phyloP scores from a whole-genome alignment of 2,797 vertebrate genomes.

The Neopelma chrysocephalum region DNA sequence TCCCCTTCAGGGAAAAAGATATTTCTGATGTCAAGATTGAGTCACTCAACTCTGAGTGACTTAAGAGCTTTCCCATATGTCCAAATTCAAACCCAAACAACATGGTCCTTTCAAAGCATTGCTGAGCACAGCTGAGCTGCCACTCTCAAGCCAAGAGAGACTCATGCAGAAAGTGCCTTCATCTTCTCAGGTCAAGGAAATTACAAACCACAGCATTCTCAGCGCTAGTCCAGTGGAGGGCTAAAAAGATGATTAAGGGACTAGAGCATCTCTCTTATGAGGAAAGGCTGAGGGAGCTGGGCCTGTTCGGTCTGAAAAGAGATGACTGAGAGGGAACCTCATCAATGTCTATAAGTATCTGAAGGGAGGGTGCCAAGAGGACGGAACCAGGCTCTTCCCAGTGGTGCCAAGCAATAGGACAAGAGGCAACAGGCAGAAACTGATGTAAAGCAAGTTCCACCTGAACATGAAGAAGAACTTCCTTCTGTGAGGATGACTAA shows the following conservation, averaged over 20 bases:
- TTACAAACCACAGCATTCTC: not conserved
- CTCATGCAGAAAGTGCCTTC: not conserved
- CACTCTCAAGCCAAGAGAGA: not conserved
- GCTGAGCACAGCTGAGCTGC: not conserved
- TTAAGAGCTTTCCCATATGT: not conserved
- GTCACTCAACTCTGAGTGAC: not conserved
- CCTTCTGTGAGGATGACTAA: not conserved
- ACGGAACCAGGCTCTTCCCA: not conserved
- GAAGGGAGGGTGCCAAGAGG: not conserved
- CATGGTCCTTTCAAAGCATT: not conserved
- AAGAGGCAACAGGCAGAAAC: not conserved
- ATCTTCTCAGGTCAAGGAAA: not conserved
- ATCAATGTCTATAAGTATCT: not conserved
- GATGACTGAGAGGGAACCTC: not conserved
- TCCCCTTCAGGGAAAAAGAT: not conserved
- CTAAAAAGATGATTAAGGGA: not conserved
- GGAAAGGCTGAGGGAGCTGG: not conserved
- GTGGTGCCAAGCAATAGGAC: not conserved
- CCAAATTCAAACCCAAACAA: not conserved
- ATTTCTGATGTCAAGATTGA: slow-evolving; percentile 10
- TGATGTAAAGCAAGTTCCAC: not conserved
- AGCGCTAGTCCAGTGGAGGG: not conserved
- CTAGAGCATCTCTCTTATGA: not conserved
- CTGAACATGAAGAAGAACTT: not conserved
- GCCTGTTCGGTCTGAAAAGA: not conserved